Conservation (phyloP, 1,140 invertebrate genomes). For the Oncopeltus fasciatus region DNA sequence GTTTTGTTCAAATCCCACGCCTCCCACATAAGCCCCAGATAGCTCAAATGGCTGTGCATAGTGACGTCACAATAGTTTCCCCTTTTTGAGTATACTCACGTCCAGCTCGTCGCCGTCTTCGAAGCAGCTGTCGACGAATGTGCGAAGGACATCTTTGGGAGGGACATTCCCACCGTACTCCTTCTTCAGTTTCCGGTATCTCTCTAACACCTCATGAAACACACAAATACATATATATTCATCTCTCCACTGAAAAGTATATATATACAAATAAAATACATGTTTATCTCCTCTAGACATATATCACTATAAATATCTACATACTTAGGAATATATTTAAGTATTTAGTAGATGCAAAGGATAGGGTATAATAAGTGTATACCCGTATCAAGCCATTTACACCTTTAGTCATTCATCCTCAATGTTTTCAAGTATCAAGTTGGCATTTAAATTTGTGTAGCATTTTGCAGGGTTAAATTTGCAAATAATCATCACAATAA, state of each 20-base stretch:
- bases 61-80: too few relatives aligned
- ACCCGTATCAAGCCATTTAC: background rate
- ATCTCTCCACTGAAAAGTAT: background rate
- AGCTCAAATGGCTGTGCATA: too few relatives aligned
- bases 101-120: slow-evolving; percentile 26
- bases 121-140: slow-evolving; percentile 36
- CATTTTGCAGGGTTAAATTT: too few relatives aligned
- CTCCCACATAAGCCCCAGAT: too few relatives aligned
- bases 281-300: background rate
- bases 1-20: too few relatives aligned
- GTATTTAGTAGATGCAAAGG: background rate
- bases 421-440: too few relatives aligned
- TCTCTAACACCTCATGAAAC: slow-evolving; percentile 2
- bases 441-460: too few relatives aligned
- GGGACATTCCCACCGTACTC: slow-evolving; percentile 23
- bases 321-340: background rate
- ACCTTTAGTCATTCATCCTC: too few relatives aligned
- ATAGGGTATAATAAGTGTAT: background rate
- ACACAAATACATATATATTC: background rate
- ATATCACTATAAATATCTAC: background rate
- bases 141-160: slow-evolving; percentile 26
- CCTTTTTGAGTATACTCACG: background rate
- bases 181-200: slow-evolving; percentile 19
- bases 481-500: too few relatives aligned
- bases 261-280: background rate